These are phyloP conservation scores for Dendropsophus ebraccatus DNA, from an alignment of 2,113 vertebrate genomes.

Conservation along the genomic window DNA sequence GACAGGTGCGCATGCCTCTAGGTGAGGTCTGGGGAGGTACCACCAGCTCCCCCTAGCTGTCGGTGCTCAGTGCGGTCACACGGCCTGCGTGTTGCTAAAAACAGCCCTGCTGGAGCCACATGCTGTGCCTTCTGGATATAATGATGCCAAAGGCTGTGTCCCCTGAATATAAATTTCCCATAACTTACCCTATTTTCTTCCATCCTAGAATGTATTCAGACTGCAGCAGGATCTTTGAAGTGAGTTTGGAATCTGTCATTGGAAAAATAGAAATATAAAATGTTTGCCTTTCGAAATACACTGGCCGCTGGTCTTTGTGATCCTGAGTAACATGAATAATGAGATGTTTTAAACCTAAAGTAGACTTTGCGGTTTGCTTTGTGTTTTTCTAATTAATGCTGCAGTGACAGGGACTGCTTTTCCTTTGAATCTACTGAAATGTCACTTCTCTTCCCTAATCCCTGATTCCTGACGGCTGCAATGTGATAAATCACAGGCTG, in stretches of 20 bases:
- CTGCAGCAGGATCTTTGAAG: background rate
- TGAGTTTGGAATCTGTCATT: background rate
- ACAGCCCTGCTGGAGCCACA: too few relatives aligned
- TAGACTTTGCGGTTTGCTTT: background rate
- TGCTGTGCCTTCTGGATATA: too few relatives aligned
- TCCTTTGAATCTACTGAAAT: constrained; percentile 12
- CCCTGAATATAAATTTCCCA: background rate
- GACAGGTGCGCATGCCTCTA: too few relatives aligned
- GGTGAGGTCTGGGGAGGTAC: too few relatives aligned
- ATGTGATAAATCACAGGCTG: constrained; percentile 10
- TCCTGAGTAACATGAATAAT: background rate
- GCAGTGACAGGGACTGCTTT: background rate
- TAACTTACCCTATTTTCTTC: background rate
- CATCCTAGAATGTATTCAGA: background rate
- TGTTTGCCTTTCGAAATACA: background rate
- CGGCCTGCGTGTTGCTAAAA: too few relatives aligned
- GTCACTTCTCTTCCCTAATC: constrained; percentile 15
- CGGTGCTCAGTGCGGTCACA: too few relatives aligned
- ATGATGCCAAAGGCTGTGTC: too few relatives aligned
- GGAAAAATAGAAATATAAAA: background rate
- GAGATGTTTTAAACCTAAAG: background rate
- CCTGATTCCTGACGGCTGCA: background rate
- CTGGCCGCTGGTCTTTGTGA: background rate
- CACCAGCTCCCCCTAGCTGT: too few relatives aligned
- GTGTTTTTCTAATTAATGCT: constrained; percentile 9